Conservation (phyloP, 2,113 vertebrate species). For the Onychostoma macrolepis region DNA sequence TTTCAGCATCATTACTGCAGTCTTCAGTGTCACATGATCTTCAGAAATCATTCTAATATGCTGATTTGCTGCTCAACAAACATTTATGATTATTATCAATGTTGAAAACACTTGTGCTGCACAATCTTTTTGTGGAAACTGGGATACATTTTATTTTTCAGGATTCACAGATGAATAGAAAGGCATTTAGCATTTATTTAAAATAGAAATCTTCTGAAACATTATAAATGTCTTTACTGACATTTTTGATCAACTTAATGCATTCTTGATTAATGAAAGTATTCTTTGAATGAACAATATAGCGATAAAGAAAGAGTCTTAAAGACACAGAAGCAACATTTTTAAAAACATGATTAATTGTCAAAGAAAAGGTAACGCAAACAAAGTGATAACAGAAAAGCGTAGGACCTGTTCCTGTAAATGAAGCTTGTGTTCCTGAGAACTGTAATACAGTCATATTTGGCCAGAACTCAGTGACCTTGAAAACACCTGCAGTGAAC, state of each 20-base stretch:
- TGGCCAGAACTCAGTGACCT: slow-evolving; percentile 29
- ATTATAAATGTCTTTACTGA: no score
- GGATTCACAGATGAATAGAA: no score
- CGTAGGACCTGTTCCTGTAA: neutral
- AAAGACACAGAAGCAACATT: neutral
- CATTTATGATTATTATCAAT: no score
- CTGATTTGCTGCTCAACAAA: no score
- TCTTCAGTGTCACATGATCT: neutral
- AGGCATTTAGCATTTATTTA: no score
- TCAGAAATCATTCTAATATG: neutral
- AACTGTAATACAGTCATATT: neutral
- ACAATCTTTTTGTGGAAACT: no score
- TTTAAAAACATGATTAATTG: neutral
- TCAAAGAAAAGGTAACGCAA: neutral
- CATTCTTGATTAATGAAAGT: no score
- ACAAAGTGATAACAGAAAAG: neutral
- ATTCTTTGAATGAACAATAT: neutral
- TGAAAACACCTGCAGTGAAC: slow-evolving; percentile 41
- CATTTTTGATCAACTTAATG: no score
- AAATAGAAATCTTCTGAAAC: no score
- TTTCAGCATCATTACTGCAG: no score
- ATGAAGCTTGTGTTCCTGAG: neutral
- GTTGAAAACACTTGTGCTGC: no score
- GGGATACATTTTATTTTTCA: no score
- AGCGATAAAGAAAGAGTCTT: neutral